Evolutionary conservation across 2,888 invertebrate genomes (phyloP).

Genomic region (Epistrophe grossulariae): DNA sequence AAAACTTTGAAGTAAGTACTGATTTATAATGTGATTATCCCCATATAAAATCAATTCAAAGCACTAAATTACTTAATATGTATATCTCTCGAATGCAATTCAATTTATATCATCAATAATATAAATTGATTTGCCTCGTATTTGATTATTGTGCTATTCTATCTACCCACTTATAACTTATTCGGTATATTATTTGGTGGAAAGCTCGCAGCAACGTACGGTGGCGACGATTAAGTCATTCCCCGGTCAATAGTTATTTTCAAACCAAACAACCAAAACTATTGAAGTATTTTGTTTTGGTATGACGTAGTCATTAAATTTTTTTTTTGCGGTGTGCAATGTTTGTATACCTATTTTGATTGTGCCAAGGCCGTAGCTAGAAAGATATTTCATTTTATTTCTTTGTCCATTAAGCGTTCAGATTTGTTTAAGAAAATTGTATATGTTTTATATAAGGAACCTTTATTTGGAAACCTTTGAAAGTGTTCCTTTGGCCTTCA

Average conservation of each 20-base stretch:
- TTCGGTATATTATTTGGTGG: slow-evolving; percentile 20
- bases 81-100: slow-evolving; percentile 56
- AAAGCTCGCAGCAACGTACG: slow-evolving; percentile 46
- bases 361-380: slow-evolving; percentile 19
- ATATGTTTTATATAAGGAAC: too few relatives aligned
- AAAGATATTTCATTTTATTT: background rate
- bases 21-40: background rate
- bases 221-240: slow-evolving; percentile 53
- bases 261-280: slow-evolving; percentile 63
- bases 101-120: background rate
- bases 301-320: slow-evolving; percentile 62
- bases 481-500: too few relatives aligned
- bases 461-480: too few relatives aligned
- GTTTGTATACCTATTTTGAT: slow-evolving; percentile 25
- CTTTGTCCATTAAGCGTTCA: background rate
- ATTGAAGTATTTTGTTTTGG: slow-evolving; percentile 52
- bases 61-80: slow-evolving; percentile 49
- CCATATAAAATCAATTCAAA: slow-evolving; percentile 17
- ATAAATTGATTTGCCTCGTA: slow-evolving; percentile 4
- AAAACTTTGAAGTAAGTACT: slow-evolving; percentile 86
- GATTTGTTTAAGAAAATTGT: background rate
- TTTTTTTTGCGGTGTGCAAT: slow-evolving; percentile 43
- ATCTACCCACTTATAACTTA: slow-evolving; percentile 33
- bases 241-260: slow-evolving; percentile 63
- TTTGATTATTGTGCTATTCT: slow-evolving; percentile 21